A percentile compares a stretch with the other conserved stretches of the same genome.
Evolutionary conservation across 2,888 invertebrate genomes (phyloP).

Genomic region (Nemurella pictetii): DNA sequence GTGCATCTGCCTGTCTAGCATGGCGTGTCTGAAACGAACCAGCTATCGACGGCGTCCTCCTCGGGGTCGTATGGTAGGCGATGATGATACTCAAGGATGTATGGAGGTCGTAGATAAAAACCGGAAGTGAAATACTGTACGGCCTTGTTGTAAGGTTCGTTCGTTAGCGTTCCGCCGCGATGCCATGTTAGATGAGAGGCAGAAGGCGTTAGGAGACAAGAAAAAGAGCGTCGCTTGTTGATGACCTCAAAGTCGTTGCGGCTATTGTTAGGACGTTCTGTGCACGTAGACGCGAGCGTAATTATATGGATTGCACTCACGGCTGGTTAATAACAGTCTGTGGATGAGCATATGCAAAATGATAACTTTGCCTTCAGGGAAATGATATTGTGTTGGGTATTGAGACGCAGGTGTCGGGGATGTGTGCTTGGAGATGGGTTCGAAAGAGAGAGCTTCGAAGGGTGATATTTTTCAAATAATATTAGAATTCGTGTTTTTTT

Average conservation of each 20-base stretch:
- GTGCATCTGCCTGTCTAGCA: not conserved
- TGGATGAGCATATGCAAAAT: not conserved
- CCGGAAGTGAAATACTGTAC: constrained; percentile 35
- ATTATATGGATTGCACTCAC: not conserved
- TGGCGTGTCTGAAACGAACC: not conserved
- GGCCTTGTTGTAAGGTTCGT: constrained; percentile 20
- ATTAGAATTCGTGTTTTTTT: no score
- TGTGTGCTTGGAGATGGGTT: no score
- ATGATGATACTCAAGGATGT: constrained; percentile 37
- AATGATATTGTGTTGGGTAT: not conserved
- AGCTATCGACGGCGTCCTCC: not conserved
- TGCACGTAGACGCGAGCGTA: not conserved
- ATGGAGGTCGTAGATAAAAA: constrained; percentile 39
- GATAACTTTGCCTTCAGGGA: not conserved
- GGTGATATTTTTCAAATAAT: not conserved
- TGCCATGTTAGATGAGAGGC: not conserved
- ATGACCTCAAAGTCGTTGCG: not conserved
- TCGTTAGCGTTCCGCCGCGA: not conserved
- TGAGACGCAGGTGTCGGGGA: not conserved
- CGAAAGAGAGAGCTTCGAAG: no score
- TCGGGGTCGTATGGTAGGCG: not conserved
- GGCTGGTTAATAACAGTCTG: not conserved
- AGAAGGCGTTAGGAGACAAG: not conserved
- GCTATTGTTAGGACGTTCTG: not conserved
- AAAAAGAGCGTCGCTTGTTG: not conserved